Base-by-base conservation (phyloP, 1,140 invertebrate species). In the Mya arenaria region DNA sequence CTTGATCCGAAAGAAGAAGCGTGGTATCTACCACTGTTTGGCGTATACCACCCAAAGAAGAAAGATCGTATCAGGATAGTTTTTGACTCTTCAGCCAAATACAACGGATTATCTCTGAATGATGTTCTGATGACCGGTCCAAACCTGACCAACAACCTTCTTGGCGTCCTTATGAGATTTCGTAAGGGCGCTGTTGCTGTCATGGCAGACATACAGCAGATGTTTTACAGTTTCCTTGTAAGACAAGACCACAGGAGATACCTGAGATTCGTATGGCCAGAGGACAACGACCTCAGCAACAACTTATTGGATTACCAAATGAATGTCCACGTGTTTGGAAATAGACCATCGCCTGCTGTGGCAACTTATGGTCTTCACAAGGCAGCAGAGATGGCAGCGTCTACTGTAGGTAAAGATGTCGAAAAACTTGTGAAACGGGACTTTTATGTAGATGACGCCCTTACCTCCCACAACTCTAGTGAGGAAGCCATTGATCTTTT, bases 391-490 rank as follows among this genome's bases (percentile, higher is more conserved):
- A 34, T 56, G 6, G 23, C 79, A 23, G 63, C 72, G 30, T 15
- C 5, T 17, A 4, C 65, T 4, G 77, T 78, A 36, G 66, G 52
- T 23, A 13, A 4, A 1, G 58, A 66, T n/a, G 62, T 56, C 15
- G 52, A 58, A 17, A n/a, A 68, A 0, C 79, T 86, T 48, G 37
- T 84, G 55, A 32, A 30, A 2, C 19, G 56, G 19, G 34, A 83
- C 56, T 84, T 84, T 52, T 84, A 87, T 73, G 82, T 87, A 1
- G 82, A 85, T 62, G 84, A 85, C 55, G 69, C 79, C 15, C 23
- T 78, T 10, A 68, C 39, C 6, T 82, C 52, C 30, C 28, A 62
- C 15, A 28, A 69, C 25, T 44, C 62, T 8, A 58, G 48, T 34
- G 23, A 34, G 4, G 56, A 82, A 32, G 79, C 79, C 37, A 75